Base-by-base conservation (phyloP, 1,140 invertebrate species). In the Diachasma alloeum region DNA sequence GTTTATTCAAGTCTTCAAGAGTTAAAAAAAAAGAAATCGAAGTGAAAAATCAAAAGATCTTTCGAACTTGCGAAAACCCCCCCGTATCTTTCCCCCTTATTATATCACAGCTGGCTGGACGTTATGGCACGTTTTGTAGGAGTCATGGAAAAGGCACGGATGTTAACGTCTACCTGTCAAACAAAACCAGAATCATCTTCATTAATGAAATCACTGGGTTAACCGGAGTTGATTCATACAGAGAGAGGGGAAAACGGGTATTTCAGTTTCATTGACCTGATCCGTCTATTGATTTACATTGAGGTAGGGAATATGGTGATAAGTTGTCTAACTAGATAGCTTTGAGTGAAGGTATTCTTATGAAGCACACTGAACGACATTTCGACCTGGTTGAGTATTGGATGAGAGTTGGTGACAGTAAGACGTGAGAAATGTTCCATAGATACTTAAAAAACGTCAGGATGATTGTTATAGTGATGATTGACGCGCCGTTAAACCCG, bases 51-150 rank as follows among this genome's bases (percentile, higher is more conserved):
- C 19, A 70, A n/a, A 70, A 15, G 15, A 15, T 67, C 15, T 82
- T 76, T 80, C 80, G 69, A 75, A 56, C 24, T n/a, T 42, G n/a
- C 11, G 11, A 19, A n/a, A 39, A n/a, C 39, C 39, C 31, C 31
- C 2, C 13, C 31, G 37, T 26, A 77, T 79, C 69, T 82, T 66
- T 77, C 75, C 75, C 66, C 69, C 79, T 76, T 48, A 79, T 72
- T 78, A 81, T 79, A 75, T 75, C 74, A 73, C 72, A 74, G 71
- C 36, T 68, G 13, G 42, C 36, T 77, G 63, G 31, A 74, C 24
- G 44, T 69, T 75, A 75, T 75, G 74, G 74, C 74, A 75, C 74
- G 68, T 75, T 74, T 63, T 24, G 36, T 53, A 44, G 17, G 31
- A 77, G 24, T 79, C 68, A 63, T 39, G 17, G 72, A 66, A 63